Conservation (phyloP, 2,797 vertebrate genomes). For the Erpetoichthys calabaricus region DNA sequence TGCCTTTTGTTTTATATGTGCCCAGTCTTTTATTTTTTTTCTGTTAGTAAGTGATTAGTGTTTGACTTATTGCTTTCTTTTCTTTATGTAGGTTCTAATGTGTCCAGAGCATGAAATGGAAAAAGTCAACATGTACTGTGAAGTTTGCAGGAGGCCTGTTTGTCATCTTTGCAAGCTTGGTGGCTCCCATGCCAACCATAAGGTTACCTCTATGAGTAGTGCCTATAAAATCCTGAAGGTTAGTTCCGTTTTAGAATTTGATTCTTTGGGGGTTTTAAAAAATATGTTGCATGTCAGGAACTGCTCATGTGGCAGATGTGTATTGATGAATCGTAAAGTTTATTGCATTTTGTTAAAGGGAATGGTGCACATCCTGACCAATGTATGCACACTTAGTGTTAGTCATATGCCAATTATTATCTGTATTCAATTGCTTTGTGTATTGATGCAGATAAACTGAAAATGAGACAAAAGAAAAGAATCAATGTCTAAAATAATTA, state of each 20-base stretch:
- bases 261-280: too few relatives aligned
- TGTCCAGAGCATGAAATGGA: conserved; percentile 96
- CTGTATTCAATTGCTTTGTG: too few relatives aligned
- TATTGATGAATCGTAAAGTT: too few relatives aligned
- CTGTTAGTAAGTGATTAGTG: not conserved
- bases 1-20: too few relatives aligned
- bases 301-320: not conserved
- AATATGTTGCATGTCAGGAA: not conserved
- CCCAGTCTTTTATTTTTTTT: not conserved
- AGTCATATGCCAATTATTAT: too few relatives aligned
- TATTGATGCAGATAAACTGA: too few relatives aligned
- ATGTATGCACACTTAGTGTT: too few relatives aligned
- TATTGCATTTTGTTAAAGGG: too few relatives aligned
- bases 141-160: conserved; percentile 81
- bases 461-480: too few relatives aligned
- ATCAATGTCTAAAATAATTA: too few relatives aligned
- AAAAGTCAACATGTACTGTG: conserved; percentile 97
- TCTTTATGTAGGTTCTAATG: conserved; percentile 70
- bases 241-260: conserved; percentile 15
- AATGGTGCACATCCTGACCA: too few relatives aligned
- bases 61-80: conserved; percentile 8
- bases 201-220: conserved; percentile 83
- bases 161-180: conserved; percentile 92
- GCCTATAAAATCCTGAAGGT: conserved; percentile 98
- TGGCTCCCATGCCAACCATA: conserved; percentile 84